Percentiles rank a stretch among this genome's conserved stretches.
These are phyloP conservation scores for Heteronetta atricapilla DNA, from an alignment of 2,113 vertebrate genomes.

Conservation along the genomic window DNA sequence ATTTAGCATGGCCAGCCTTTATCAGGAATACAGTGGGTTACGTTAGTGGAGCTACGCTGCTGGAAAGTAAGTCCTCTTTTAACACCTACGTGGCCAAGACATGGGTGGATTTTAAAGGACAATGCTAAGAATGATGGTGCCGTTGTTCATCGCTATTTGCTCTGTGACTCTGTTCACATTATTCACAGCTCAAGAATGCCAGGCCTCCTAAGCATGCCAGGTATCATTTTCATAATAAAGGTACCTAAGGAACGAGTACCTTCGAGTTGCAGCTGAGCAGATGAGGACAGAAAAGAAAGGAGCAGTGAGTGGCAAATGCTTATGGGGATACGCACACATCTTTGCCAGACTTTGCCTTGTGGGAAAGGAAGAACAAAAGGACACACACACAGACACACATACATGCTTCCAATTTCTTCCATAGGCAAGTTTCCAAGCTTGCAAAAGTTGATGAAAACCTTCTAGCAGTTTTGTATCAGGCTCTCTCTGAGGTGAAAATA, in stretches of 20 bases:
- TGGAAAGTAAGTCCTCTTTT: neutral
- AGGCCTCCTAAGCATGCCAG: constrained; percentile 10
- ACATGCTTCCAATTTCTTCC: neutral
- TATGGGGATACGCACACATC: neutral
- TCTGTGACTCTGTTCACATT: neutral
- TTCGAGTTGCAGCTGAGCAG: neutral
- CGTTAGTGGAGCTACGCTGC: neutral
- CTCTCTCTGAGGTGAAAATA: neutral
- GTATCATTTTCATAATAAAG: constrained; percentile 20
- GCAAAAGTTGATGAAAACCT: constrained; percentile 12
- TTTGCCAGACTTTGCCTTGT: neutral
- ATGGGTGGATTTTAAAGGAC: neutral
- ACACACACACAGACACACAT: neutral
- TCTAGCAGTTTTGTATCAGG: neutral
- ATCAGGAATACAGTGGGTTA: neutral
- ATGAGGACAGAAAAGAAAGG: neutral
- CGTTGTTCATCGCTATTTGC: neutral
- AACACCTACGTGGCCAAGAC: neutral
- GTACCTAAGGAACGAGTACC: neutral
- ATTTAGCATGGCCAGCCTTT: neutral
- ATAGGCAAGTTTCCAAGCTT: neutral
- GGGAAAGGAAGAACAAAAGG: neutral
- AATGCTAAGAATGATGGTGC: neutral
- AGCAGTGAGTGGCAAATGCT: neutral
- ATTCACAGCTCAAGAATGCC: constrained; percentile 48